Conservation (phyloP, 2,113 vertebrate species). For the Clupea harengus region DNA sequence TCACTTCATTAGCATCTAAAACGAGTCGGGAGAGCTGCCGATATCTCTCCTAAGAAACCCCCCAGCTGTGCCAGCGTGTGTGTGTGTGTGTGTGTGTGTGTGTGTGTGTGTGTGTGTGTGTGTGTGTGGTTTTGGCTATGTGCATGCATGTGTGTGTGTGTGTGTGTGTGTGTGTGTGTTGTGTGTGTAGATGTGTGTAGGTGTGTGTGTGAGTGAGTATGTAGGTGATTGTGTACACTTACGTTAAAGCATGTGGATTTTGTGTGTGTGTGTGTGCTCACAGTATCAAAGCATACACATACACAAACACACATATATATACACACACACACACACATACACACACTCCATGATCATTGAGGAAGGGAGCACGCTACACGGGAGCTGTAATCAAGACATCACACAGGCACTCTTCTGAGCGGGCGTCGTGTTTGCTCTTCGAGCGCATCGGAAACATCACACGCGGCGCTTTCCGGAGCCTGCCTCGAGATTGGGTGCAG, state of each 20-base stretch:
- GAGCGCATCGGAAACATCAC: background rate
- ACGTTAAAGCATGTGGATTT: background rate
- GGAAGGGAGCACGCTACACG: background rate
- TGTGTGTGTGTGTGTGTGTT: constrained; percentile 9
- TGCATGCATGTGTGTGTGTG: constrained; percentile 2
- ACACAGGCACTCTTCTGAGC: background rate
- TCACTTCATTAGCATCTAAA: constrained; percentile 63
- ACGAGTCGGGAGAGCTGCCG: constrained; percentile 54
- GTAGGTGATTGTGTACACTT: background rate
- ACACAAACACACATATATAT: background rate
- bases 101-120: constrained; percentile 6
- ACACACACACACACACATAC: background rate
- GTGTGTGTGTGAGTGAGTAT: background rate
- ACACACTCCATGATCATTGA: background rate
- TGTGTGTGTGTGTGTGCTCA: background rate
- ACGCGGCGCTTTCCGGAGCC: background rate
- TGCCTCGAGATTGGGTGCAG: too few relatives aligned
- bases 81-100: constrained; percentile 9
- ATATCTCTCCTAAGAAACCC: constrained; percentile 57
- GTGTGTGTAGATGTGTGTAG: background rate
- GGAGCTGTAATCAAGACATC: constrained; percentile 12
- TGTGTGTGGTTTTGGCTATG: background rate
- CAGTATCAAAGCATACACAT: background rate
- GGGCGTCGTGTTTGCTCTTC: background rate
- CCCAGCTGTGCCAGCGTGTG: constrained; percentile 27